Conservation (phyloP, 2,888 invertebrate genomes). For the Drosophila formosana region DNA sequence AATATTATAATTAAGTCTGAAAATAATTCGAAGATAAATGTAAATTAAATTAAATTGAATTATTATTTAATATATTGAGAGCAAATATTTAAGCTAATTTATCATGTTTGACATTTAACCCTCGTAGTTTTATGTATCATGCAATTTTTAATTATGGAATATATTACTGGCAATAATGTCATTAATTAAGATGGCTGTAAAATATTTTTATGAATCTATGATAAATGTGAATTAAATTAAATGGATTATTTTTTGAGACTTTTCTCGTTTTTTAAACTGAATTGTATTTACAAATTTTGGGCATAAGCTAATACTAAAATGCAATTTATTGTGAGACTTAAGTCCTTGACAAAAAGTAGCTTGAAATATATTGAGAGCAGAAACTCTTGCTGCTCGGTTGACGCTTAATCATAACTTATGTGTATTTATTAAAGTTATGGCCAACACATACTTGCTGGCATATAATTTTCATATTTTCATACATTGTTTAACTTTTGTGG, state of each 20-base stretch:
- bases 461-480: constrained; percentile 79
- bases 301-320: too few relatives aligned
- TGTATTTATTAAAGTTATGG: constrained; percentile 75
- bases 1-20: too few relatives aligned
- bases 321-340: not conserved
- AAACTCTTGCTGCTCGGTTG: constrained; percentile 1
- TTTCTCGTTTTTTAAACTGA: not conserved
- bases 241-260: not conserved
- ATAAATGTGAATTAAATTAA: not conserved
- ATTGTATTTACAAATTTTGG: not conserved
- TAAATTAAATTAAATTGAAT: too few relatives aligned
- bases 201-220: too few relatives aligned
- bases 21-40: too few relatives aligned
- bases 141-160: too few relatives aligned
- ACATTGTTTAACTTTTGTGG: constrained; percentile 70
- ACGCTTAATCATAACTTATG: constrained; percentile 57
- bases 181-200: too few relatives aligned
- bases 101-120: too few relatives aligned
- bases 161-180: too few relatives aligned
- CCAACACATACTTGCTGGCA: constrained; percentile 73
- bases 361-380: constrained; percentile 5
- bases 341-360: constrained; percentile 11
- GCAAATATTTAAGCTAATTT: too few relatives aligned
- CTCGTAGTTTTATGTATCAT: too few relatives aligned
- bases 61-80: too few relatives aligned